Conservation (phyloP, 2,888 invertebrate genomes). For the Flexamia atlantica region DNA sequence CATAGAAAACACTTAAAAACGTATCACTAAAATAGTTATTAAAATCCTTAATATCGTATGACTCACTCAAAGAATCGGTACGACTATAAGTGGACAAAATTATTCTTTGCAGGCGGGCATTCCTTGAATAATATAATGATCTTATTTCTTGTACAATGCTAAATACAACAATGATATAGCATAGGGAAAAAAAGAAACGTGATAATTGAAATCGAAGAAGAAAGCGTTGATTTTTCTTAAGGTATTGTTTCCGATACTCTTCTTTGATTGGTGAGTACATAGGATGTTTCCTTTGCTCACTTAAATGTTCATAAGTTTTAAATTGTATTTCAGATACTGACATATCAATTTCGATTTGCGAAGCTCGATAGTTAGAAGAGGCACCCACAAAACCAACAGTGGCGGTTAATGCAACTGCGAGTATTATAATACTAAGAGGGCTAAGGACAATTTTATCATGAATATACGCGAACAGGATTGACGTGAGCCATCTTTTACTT, state of each 20-base stretch:
- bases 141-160: background rate
- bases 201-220: background rate
- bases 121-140: background rate
- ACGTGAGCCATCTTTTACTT: conserved; percentile 19
- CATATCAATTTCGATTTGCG: background rate
- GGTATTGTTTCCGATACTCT: background rate
- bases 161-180: background rate
- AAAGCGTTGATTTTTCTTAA: background rate
- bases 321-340: background rate
- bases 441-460: background rate
- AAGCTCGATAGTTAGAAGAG: background rate
- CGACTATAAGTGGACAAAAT: background rate
- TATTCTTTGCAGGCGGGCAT: background rate
- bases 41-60: background rate
- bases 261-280: background rate
- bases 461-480: background rate
- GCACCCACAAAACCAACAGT: background rate
- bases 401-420: background rate
- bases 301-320: background rate
- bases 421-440: background rate
- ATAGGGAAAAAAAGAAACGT: background rate
- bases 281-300: background rate
- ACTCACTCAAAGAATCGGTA: background rate
- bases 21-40: background rate
- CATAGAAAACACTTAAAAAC: background rate